These are phyloP conservation scores for Tichodroma muraria DNA, from an alignment of 2,113 vertebrate species.

Conservation along the genomic window DNA sequence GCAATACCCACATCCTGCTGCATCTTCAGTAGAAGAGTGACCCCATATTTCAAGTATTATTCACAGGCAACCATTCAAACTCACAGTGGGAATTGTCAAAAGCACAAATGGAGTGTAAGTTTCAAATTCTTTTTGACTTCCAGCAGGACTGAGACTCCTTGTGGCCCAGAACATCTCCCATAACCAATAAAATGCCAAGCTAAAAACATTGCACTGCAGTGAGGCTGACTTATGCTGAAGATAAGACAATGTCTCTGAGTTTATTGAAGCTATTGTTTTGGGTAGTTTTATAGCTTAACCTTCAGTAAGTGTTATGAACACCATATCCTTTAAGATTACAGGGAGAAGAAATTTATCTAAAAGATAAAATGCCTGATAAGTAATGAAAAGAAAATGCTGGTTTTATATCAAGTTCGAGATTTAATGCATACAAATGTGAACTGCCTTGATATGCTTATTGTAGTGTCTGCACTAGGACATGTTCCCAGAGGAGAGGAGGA, in stretches of 20 bases:
- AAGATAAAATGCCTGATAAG: slow-evolving; percentile 26
- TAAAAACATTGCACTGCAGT: neutral
- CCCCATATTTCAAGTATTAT: neutral
- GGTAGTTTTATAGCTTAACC: slow-evolving; percentile 25
- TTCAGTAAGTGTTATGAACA: slow-evolving; percentile 20
- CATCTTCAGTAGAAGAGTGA: neutral
- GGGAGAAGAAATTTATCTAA: neutral
- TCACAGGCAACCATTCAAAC: neutral
- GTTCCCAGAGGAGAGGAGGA: neutral
- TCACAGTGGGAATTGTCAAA: neutral
- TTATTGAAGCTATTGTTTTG: slow-evolving; percentile 41
- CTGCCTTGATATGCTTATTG: neutral
- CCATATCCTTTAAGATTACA: slow-evolving; percentile 28
- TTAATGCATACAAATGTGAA: neutral
- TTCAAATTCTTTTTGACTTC: neutral
- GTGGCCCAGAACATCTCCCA: neutral
- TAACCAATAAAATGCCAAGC: slow-evolving; percentile 13
- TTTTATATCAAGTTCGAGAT: neutral
- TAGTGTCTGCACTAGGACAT: neutral
- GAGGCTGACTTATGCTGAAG: slow-evolving; percentile 28
- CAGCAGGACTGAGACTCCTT: neutral
- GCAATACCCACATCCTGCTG: neutral
- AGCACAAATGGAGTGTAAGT: neutral
- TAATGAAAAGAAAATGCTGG: slow-evolving; percentile 29
- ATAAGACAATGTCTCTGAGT: slow-evolving; percentile 29